Evolutionary conservation across 2,797 vertebrate species (phyloP), one percentile per base, ranked within the genome.

Genomic region (Muscicapa striata): DNA sequence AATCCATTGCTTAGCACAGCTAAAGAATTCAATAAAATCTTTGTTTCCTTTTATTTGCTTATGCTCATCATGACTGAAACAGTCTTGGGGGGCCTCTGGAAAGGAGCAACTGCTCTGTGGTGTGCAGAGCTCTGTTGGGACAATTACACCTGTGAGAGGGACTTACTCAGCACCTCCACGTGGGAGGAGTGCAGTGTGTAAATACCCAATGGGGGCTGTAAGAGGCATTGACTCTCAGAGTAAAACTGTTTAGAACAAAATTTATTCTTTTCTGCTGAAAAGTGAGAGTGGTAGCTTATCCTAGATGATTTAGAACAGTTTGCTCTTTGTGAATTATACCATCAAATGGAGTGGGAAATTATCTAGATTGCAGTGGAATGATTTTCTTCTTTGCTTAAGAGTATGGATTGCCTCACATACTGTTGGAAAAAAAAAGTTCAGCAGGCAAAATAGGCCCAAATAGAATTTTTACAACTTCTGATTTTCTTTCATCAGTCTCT

Each of bases 261-360:
- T 75, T 61, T 82, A 74, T 69, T 64, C 29, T 55, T 72, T 86
- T 82, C 85, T 79, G n/a, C 57, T 93, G 61, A 45, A 85, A 90
- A 81, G 24, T 1, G 7, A 54, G 61, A 58, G 72, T 72, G 58
- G 49, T 78, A 80, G 79, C 61, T 78, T 94, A 55, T 80, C 91
- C 57, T 38, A 63, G 45, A 63, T 81, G 64, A 96, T 96, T 94
- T 93, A 90, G 66, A 90, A 92, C 63, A 91, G 93, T 95, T 91
- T 90, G 63, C 75, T 95, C 29, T 74, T 89, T 76, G 70, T 57
- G 59, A 85, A 79, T 95, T 93, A 82, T 94, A 68, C 78, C 70
- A 73, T 93, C 85, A 83, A 63, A 36, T 41, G 43, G 82, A 91
- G 90, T 93, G 86, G 79, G 92, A 87, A 69, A 95, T 94, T 95